Percentiles rank a stretch among this genome's conserved stretches.
phyloP scores from a whole-genome alignment of 2,797 vertebrate genomes.

The Gadopsis bispinosus region DNA sequence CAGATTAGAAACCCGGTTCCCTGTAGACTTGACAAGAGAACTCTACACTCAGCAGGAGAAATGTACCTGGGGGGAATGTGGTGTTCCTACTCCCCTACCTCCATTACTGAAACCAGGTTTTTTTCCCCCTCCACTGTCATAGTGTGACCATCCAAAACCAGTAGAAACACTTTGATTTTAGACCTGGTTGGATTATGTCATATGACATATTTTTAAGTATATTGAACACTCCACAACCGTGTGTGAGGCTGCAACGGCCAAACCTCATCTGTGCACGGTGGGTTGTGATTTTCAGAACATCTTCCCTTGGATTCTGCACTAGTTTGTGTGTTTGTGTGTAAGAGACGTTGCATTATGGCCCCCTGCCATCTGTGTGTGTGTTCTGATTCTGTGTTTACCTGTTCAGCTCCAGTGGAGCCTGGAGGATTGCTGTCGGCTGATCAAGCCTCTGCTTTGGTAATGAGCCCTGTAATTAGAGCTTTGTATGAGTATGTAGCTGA shows the following conservation, averaged over 20 bases:
- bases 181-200: neutral
- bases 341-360: neutral
- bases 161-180: neutral
- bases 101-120: no score
- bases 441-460: constrained; percentile 27
- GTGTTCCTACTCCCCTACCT: no score
- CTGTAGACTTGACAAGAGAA: no score
- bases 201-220: neutral
- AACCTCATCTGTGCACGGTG: neutral
- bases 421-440: constrained; percentile 25
- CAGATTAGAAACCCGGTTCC: no score
- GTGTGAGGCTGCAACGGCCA: neutral
- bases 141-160: neutral
- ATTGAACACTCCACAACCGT: neutral
- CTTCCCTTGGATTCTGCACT: neutral
- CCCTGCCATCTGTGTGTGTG: constrained; percentile 17
- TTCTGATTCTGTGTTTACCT: constrained; percentile 44
- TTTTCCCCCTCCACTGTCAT: neutral
- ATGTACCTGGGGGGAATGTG: no score
- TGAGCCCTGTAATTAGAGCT: constrained; percentile 40
- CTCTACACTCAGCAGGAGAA: no score
- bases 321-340: neutral
- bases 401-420: constrained; percentile 21
- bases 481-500: neutral
- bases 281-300: neutral